Conservation (phyloP, 1,140 invertebrate genomes). For the Drosophila littoralis region DNA sequence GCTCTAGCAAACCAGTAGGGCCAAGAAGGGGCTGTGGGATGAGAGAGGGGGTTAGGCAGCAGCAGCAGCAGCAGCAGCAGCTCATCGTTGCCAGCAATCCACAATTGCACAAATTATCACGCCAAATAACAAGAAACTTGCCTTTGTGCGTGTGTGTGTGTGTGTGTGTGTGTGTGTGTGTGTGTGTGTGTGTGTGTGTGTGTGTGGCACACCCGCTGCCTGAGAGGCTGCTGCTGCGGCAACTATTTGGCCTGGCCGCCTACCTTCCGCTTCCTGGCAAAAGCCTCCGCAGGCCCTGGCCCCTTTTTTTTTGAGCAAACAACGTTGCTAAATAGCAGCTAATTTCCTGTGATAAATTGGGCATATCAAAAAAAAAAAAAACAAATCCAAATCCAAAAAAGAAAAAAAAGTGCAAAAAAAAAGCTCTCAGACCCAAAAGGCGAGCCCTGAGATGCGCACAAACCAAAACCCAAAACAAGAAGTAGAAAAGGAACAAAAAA, state of each 20-base stretch:
- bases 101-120: conserved; percentile 83
- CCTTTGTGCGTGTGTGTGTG: conserved; percentile 25
- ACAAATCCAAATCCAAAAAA: background rate
- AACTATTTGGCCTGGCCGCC: conserved; percentile 11
- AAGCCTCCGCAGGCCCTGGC: conserved; percentile 9
- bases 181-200: conserved; percentile 10
- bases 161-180: background rate
- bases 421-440: conserved; percentile 52
- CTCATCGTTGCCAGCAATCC: conserved; percentile 43
- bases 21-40: background rate
- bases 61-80: background rate
- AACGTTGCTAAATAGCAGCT: conserved; percentile 83
- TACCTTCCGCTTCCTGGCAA: conserved; percentile 14
- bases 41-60: background rate
- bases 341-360: conserved; percentile 83
- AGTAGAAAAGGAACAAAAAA: background rate
- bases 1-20: background rate
- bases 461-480: background rate
- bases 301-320: conserved; percentile 44
- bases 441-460: conserved; percentile 13
- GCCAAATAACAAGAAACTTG: conserved; percentile 76
- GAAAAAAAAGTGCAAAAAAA: conserved; percentile 21
- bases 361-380: conserved; percentile 62
- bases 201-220: conserved; percentile 48
- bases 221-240: background rate